Conservation (phyloP, 2,888 invertebrate species). For the Lepetodrilus schrolli region DNA sequence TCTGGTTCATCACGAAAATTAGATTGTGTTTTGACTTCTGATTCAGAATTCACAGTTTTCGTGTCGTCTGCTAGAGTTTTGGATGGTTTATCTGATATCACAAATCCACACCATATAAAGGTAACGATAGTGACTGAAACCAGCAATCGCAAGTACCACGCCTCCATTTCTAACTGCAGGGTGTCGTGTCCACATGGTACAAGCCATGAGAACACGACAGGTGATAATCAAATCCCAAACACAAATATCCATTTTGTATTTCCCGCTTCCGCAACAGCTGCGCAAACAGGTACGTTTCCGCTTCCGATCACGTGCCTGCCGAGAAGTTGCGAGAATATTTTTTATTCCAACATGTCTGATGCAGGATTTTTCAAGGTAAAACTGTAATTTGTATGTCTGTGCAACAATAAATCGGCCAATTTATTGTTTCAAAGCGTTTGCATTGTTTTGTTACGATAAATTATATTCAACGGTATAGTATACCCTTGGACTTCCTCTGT, state of each 20-base stretch:
- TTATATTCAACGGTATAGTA: no score
- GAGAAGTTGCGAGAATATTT: constrained; percentile 13
- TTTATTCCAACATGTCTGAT: constrained; percentile 72
- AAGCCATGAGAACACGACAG: constrained; percentile 14
- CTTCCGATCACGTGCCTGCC: neutral
- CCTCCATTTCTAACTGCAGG: neutral
- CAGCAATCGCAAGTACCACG: no score
- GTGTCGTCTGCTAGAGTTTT: constrained; percentile 11
- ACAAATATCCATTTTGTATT: constrained; percentile 6
- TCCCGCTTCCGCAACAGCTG: neutral
- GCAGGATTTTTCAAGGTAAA: constrained; percentile 77
- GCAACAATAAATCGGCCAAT: no score
- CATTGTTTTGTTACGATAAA: no score
- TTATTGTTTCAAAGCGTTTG: no score
- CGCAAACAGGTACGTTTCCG: neutral
- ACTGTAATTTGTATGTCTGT: no score
- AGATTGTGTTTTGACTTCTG: no score
- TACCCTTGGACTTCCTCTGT: no score
- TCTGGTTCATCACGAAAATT: no score
- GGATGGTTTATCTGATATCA: neutral
- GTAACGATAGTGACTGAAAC: no score
- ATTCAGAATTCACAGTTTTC: no score
- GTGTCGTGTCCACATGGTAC: neutral
- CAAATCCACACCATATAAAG: neutral
- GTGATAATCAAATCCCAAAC: neutral